A percentile compares a stretch with the other conserved stretches of the same genome.
phyloP scores from a whole-genome alignment of 2,888 invertebrate genomes.

The Nephrotoma guestfalica region DNA sequence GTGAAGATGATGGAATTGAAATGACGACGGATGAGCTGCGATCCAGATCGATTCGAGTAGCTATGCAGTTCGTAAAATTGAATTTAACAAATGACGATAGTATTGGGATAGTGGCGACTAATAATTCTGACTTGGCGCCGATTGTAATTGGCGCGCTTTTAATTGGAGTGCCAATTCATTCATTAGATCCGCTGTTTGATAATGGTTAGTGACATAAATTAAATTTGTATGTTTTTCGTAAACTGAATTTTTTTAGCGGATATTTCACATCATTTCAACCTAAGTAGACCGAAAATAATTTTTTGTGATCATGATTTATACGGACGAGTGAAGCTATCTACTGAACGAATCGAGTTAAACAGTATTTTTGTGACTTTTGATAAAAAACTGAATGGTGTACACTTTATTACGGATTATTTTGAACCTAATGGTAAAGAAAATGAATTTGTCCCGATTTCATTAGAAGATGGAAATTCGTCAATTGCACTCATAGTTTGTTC shows the following conservation, averaged over 20 bases:
- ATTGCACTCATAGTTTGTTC: background rate
- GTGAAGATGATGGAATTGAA: background rate
- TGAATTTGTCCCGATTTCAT: background rate
- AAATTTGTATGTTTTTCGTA: too few relatives aligned
- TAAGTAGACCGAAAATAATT: background rate
- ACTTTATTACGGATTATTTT: background rate
- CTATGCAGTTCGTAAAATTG: background rate
- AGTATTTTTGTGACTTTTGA: background rate
- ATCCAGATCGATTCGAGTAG: background rate
- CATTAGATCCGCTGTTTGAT: conserved; percentile 22
- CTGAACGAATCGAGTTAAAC: too few relatives aligned
- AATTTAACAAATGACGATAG: conserved; percentile 16
- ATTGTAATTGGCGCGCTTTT: conserved; percentile 23
- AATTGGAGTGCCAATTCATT: conserved; percentile 25
- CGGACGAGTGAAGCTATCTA: background rate
- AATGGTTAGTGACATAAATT: conserved; percentile 15
- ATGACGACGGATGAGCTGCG: background rate
- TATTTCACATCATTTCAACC: background rate
- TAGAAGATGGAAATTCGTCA: background rate
- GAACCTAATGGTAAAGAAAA: background rate
- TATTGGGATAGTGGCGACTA: conserved; percentile 20
- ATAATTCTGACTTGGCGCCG: conserved; percentile 24
- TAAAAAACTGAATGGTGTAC: background rate
- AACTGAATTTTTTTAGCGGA: too few relatives aligned
- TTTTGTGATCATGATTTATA: background rate